Conservation (phyloP, 1,140 invertebrate species). For the Diplogasteroides magnus region DNA sequence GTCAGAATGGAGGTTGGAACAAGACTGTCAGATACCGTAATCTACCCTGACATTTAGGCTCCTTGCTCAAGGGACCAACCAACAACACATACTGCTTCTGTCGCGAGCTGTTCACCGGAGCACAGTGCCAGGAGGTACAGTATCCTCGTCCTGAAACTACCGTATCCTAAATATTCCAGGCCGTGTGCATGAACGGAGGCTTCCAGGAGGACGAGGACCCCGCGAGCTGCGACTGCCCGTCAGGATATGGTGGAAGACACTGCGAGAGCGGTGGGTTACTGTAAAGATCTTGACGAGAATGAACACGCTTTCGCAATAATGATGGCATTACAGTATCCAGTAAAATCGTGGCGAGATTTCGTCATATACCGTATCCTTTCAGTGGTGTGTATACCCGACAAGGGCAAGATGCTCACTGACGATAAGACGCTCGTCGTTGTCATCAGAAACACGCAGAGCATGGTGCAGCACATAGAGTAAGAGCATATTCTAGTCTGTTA, state of each 20-base stretch:
- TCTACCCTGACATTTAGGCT: too few species aligned
- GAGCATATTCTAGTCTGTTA: too few species aligned
- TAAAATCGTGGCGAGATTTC: too few species aligned
- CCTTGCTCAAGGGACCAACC: constrained; percentile 14
- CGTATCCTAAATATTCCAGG: too few species aligned
- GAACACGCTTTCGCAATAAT: too few species aligned
- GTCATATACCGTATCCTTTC: background rate
- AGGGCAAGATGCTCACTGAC: constrained; percentile 19
- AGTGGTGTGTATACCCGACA: constrained; percentile 27
- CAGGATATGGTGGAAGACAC: constrained; percentile 30
- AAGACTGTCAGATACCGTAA: too few species aligned
- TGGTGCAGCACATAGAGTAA: constrained; percentile 17
- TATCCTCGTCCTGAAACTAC: background rate
- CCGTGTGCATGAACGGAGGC: constrained; percentile 38
- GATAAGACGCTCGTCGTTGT: constrained; percentile 34
- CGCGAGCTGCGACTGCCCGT: constrained; percentile 21
- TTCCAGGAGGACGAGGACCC: constrained; percentile 10
- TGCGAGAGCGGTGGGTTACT: too few species aligned
- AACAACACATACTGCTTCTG: constrained; percentile 31
- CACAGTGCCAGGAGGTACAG: constrained; percentile 24
- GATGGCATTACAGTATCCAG: too few species aligned
- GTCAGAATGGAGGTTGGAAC: constrained; percentile 35
- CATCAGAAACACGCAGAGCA: constrained; percentile 15
- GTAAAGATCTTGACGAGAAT: too few species aligned
- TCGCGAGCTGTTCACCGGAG: constrained; percentile 29